Evolutionary conservation across 2,113 vertebrate species (phyloP).

Genomic region (Corydoras maculifer): DNA sequence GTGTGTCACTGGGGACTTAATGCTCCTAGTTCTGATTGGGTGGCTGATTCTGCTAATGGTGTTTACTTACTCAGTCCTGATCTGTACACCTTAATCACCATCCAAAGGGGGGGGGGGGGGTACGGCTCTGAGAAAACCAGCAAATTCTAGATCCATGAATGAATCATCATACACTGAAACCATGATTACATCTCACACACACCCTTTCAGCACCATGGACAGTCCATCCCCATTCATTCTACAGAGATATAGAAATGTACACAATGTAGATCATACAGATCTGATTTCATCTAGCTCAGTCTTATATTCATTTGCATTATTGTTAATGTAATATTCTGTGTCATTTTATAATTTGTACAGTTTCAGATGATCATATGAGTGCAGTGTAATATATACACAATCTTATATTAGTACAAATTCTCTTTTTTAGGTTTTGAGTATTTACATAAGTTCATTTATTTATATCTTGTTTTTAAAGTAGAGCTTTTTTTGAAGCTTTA

Average conservation of each 20-base stretch:
- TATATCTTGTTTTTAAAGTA: too few relatives aligned
- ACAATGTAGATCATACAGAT: conserved; percentile 7
- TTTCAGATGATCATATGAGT: too few relatives aligned
- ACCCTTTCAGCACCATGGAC: conserved; percentile 25
- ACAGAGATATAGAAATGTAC: too few relatives aligned
- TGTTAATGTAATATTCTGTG: too few relatives aligned
- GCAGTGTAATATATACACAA: too few relatives aligned
- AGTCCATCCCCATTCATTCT: too few relatives aligned
- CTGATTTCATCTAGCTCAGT: neutral
- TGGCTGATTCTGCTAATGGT: conserved; percentile 57
- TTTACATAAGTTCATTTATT: too few relatives aligned
- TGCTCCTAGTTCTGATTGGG: conserved; percentile 57
- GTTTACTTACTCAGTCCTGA: conserved; percentile 63
- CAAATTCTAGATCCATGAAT: conserved; percentile 48
- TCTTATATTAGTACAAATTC: too few relatives aligned
- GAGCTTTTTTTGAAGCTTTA: too few relatives aligned
- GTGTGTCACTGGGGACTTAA: conserved; percentile 59
- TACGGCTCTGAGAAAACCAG: conserved; percentile 24
- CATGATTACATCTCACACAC: conserved; percentile 63
- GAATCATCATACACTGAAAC: conserved; percentile 56
- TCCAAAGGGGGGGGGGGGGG: neutral
- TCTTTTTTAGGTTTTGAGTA: too few relatives aligned
- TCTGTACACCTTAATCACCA: conserved; percentile 64
- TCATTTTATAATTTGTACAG: too few relatives aligned
- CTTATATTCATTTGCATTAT: neutral